Evolutionary conservation across 2,888 invertebrate species (phyloP), one percentile per base, ranked within the genome.

Genomic region (Leucozona laternaria): DNA sequence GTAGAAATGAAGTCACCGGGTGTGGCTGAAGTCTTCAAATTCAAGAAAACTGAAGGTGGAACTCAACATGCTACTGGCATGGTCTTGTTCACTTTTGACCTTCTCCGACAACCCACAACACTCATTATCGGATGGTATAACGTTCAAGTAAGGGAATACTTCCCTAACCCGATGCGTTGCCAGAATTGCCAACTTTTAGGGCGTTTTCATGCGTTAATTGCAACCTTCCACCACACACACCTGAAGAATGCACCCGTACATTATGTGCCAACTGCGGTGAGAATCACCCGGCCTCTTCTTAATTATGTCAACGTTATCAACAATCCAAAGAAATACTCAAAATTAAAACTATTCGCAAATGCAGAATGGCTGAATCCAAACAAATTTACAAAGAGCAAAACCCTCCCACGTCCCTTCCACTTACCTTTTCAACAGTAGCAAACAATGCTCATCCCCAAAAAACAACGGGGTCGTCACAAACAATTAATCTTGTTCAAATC

Each of bases 151-250:
- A 45, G 48, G 17, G 55, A 71, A 64, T 79, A 82, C 11, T 76
- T 79, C 31, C 86, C 82, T 66, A 82, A 60, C 15, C 72, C 82
- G 6, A 87, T 87, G 79, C 57, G 57, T 11, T 79, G 78, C 62
- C 57, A 81, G 20, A 78, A 81, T 17, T 86, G 81, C 17, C 79
- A 71, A 20, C 40, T 53, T 28, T 79, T 40, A 66, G 77, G 73
- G 20, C 72, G 60, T 1, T 57, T 2, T 43, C 40, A 55, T 71
- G 70, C n/a, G 43, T 57, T 20, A 71, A 43, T 43, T 55, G 25
- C 6, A 43, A 71, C 25, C 37, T 70, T 22, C 50, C 22, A 6
- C 40, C 70, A 55, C 53, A 70, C 53, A 11, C 2, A n/a, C 70
- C 70, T 17, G n/a, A 40, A 8, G 40, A 71, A 11, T 71, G 43